Evolutionary conservation across 1,140 invertebrate species (phyloP).

Genomic region (Probaryconus sp.): DNA sequence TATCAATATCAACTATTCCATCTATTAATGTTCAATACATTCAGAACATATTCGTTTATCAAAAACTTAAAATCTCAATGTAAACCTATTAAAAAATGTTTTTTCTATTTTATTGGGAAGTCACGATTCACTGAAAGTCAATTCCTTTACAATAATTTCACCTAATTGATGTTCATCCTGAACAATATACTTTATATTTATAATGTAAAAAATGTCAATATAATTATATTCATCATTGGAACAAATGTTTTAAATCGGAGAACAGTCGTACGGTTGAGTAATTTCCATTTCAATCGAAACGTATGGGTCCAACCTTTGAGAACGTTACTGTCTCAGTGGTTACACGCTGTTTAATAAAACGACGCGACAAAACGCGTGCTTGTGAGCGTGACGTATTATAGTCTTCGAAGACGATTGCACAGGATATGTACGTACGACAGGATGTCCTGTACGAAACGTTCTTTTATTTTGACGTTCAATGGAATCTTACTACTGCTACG

Average conservation of each 20-base stretch:
- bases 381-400: constrained; percentile 63
- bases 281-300: constrained; percentile 30
- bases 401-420: constrained; percentile 45
- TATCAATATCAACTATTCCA: no score
- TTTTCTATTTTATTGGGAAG: no score
- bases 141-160: no score
- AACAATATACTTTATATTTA: no score
- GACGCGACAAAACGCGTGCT: constrained; percentile 41
- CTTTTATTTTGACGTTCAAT: constrained; percentile 22
- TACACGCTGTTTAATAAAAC: constrained; percentile 55
- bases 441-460: constrained; percentile 68
- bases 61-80: no score
- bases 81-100: no score
- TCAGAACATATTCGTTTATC: no score
- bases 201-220: no score
- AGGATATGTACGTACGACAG: constrained; percentile 70
- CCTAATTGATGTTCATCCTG: no score
- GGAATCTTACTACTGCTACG: constrained; percentile 23
- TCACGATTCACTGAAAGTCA: no score
- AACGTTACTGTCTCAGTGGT: constrained; percentile 39
- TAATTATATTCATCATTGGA: constrained; percentile 6
- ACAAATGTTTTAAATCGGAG: constrained; percentile 13
- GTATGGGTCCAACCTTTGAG: constrained; percentile 39
- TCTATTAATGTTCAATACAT: no score
- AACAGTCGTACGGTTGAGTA: constrained; percentile 24